Percentiles rank a stretch among this genome's conserved stretches.
Conservation (phyloP, 2,797 vertebrate genomes). For the Myotis findleyi region DNA sequence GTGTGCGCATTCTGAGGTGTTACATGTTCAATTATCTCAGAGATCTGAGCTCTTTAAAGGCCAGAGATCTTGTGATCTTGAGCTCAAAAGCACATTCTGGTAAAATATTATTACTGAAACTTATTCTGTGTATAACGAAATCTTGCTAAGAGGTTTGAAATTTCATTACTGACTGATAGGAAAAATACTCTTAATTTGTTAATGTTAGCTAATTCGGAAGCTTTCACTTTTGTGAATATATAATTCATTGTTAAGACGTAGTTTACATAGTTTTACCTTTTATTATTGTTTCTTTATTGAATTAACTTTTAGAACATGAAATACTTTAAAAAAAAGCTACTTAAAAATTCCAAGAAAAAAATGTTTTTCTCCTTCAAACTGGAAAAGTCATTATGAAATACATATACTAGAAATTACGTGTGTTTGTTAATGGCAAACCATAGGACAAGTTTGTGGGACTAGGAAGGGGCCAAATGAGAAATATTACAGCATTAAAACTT, state of each 20-base stretch:
- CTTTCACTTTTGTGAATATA: neutral
- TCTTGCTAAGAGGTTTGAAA: neutral
- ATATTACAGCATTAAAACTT: neutral
- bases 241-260: neutral
- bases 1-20: neutral
- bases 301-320: neutral
- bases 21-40: neutral
- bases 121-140: neutral
- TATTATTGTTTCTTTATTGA: neutral
- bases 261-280: neutral
- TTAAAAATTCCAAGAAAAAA: constrained; percentile 4
- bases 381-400: neutral
- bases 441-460: neutral
- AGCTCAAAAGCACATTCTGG: neutral
- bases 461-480: neutral
- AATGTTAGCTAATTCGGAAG: neutral
- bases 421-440: neutral
- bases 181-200: neutral
- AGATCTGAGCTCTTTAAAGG: neutral
- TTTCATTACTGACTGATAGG: neutral
- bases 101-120: neutral
- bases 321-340: neutral
- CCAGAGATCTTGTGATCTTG: neutral
- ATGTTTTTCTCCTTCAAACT: neutral
- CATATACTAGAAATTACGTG: neutral